phyloP scores from a whole-genome alignment of 1,140 invertebrate genomes.

The Orchesella cincta region DNA sequence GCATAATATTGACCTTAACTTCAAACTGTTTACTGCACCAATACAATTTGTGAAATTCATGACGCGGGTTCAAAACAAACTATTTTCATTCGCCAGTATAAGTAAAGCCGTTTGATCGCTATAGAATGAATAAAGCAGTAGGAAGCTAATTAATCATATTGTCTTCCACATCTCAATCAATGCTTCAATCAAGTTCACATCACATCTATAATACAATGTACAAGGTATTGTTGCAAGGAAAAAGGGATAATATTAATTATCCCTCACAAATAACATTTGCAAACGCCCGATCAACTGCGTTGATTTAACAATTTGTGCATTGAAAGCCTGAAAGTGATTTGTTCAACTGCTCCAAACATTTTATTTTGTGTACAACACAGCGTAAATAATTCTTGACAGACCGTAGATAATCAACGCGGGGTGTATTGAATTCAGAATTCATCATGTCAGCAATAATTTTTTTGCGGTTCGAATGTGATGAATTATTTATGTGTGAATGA shows the following conservation, averaged over 20 bases:
- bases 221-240: background rate
- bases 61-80: too few relatives aligned
- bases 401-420: background rate
- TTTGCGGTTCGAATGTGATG: background rate
- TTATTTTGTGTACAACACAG: too few relatives aligned
- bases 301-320: background rate
- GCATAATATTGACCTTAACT: too few relatives aligned
- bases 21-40: too few relatives aligned
- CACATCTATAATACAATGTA: background rate
- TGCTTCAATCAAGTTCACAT: background rate
- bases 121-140: too few relatives aligned
- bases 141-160: slow-evolving; percentile 14
- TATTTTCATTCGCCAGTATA: too few relatives aligned
- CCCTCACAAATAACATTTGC: background rate
- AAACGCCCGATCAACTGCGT: background rate
- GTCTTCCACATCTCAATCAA: slow-evolving; percentile 10
- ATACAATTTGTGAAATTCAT: too few relatives aligned
- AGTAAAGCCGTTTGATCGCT: too few relatives aligned
- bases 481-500: background rate
- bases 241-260: background rate
- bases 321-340: too few relatives aligned
- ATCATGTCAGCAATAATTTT: background rate
- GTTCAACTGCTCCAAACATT: too few relatives aligned
- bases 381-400: background rate
- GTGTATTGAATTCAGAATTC: slow-evolving; percentile 3